A percentile compares a stretch with the other conserved stretches of the same genome.
These are phyloP conservation scores for Xylophagus ater DNA, from an alignment of 2,888 invertebrate species.

Conservation along the genomic window DNA sequence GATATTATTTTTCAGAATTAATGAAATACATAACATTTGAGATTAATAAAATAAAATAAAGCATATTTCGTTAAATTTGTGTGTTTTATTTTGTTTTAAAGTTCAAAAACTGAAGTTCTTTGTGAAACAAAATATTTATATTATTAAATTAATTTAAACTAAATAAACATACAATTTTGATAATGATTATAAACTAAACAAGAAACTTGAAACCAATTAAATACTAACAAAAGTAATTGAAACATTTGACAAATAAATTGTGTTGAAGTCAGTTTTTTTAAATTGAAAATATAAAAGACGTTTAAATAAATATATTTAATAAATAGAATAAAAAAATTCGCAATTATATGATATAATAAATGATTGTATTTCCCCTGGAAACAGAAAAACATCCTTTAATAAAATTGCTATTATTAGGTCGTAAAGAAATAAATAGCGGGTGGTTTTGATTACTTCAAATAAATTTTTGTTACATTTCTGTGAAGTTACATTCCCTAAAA, in stretches of 20 bases:
- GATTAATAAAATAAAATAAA: no score
- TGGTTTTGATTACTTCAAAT: no score
- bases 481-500: no score
- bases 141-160: no score
- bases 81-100: no score
- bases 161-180: constrained; percentile 3
- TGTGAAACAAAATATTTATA: no score
- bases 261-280: neutral
- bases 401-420: constrained; percentile 2
- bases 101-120: no score
- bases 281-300: neutral
- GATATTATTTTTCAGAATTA: no score
- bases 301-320: neutral
- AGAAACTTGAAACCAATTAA: constrained; percentile 2
- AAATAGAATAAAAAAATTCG: neutral
- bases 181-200: constrained; percentile 4
- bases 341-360: neutral
- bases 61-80: no score
- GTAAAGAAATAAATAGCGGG: no score
- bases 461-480: no score
- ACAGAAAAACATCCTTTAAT: neutral
- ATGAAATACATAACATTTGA: no score
- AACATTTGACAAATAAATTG: constrained; percentile 3
- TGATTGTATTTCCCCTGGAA: constrained; percentile 3
- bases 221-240: neutral